A percentile compares a stretch with the other conserved stretches of the same genome.
Evolutionary conservation across 2,888 invertebrate species (phyloP).

Genomic region (Zaprionus obscuricornis): DNA sequence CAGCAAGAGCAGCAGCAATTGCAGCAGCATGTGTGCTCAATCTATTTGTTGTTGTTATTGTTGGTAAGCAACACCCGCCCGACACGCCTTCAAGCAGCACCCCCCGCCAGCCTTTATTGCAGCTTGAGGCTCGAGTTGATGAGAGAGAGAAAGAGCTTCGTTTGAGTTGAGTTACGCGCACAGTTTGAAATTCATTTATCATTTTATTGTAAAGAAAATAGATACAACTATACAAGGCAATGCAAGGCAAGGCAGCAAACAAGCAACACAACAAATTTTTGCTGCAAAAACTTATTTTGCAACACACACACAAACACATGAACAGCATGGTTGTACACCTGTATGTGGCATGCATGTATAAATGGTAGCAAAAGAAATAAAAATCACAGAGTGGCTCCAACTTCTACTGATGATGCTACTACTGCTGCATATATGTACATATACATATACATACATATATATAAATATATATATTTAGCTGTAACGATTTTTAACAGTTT

Average conservation of each 20-base stretch:
- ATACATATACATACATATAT: no score
- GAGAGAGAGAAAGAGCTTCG: slow-evolving; percentile 50
- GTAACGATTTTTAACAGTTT: slow-evolving; percentile 55
- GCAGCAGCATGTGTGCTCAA: slow-evolving; percentile 14
- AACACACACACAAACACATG: slow-evolving; percentile 12
- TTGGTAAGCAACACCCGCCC: not conserved
- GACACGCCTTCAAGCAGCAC: not conserved
- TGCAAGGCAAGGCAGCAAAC: no score
- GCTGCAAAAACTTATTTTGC: slow-evolving; percentile 24
- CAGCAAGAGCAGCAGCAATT: not conserved
- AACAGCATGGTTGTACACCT: not conserved
- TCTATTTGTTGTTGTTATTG: slow-evolving; percentile 30
- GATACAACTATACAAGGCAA: slow-evolving; percentile 41
- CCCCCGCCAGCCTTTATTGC: slow-evolving; percentile 1
- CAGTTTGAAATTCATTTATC: slow-evolving; percentile 77
- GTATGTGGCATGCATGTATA: slow-evolving; percentile 28
- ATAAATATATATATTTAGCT: no score
- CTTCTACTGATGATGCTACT: no score
- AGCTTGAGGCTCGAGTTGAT: slow-evolving; percentile 33
- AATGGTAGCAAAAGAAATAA: slow-evolving; percentile 41
- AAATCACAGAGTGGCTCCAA: slow-evolving; percentile 33
- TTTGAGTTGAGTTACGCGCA: slow-evolving; percentile 71
- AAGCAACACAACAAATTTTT: no score
- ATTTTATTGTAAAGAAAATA: slow-evolving; percentile 68
- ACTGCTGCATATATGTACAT: slow-evolving; percentile 51